phyloP scores from a whole-genome alignment of 2,797 vertebrate species.

The Champsocephalus esox region DNA sequence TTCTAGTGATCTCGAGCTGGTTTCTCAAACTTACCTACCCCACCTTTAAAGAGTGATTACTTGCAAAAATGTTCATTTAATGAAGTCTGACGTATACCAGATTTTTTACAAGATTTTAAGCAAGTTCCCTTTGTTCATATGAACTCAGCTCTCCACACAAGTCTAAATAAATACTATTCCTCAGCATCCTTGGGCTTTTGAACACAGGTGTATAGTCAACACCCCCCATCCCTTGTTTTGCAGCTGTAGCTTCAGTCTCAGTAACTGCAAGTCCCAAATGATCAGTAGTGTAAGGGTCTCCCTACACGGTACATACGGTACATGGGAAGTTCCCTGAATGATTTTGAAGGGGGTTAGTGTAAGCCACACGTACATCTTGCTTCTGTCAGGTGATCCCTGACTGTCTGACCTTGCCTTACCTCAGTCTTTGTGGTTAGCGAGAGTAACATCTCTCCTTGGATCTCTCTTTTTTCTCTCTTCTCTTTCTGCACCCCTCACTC shows the following conservation, averaged over 20 bases:
- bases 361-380: conserved; percentile 55
- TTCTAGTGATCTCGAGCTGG: too few relatives aligned
- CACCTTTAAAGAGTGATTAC: too few relatives aligned
- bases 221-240: conserved; percentile 16
- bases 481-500: conserved; percentile 71
- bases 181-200: background rate
- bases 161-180: conserved; percentile 6
- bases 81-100: too few relatives aligned
- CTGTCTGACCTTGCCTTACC: conserved; percentile 81
- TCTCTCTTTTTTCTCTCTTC: conserved; percentile 78
- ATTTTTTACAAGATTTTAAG: too few relatives aligned
- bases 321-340: conserved; percentile 48
- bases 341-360: conserved; percentile 43
- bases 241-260: conserved; percentile 31
- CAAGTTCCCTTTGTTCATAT: too few relatives aligned
- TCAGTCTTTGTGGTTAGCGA: conserved; percentile 76
- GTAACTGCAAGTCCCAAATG: conserved; percentile 30
- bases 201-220: background rate
- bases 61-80: too few relatives aligned
- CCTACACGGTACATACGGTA: conserved; percentile 16
- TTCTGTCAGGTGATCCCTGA: conserved; percentile 75
- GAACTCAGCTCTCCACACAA: background rate
- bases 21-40: too few relatives aligned
- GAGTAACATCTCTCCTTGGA: conserved; percentile 83
- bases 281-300: conserved; percentile 31